phyloP scores from a whole-genome alignment of 2,113 vertebrate genomes.

The Cyphomyrus discorhynchus region DNA sequence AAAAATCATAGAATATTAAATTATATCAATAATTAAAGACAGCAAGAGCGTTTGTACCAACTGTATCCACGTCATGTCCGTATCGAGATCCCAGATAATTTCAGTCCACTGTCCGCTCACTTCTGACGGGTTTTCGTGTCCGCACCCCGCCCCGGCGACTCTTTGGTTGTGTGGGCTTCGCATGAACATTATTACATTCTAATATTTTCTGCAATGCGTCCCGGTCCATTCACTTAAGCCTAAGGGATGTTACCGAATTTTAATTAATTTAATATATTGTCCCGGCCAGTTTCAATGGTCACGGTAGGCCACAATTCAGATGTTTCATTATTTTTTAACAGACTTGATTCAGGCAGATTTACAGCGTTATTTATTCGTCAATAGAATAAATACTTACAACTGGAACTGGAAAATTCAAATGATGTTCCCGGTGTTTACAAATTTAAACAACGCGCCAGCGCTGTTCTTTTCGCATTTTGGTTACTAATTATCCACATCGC shows the following conservation, averaged over 20 bases:
- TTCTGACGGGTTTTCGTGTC: neutral
- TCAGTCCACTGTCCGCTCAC: neutral
- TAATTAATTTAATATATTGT: neutral
- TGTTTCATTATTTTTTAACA: neutral
- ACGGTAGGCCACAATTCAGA: neutral
- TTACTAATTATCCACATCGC: conserved; percentile 66
- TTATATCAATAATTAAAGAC: neutral
- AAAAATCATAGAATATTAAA: neutral
- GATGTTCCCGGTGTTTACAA: conserved; percentile 39
- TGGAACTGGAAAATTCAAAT: neutral
- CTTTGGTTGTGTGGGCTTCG: neutral
- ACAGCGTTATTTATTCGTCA: neutral
- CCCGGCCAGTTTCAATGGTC: neutral
- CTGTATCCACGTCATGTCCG: neutral
- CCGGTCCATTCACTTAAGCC: neutral
- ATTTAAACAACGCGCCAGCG: conserved; percentile 51
- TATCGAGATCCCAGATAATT: neutral
- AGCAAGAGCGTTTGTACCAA: neutral
- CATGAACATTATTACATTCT: neutral
- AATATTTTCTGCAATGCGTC: neutral
- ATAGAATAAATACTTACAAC: neutral
- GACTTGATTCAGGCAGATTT: neutral
- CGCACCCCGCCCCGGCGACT: neutral
- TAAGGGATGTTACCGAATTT: neutral
- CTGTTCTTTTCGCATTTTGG: conserved; percentile 51